Percentiles rank a stretch among this genome's conserved stretches.
Conservation (phyloP, 1,140 invertebrate genomes). For the Hermetia illucens region DNA sequence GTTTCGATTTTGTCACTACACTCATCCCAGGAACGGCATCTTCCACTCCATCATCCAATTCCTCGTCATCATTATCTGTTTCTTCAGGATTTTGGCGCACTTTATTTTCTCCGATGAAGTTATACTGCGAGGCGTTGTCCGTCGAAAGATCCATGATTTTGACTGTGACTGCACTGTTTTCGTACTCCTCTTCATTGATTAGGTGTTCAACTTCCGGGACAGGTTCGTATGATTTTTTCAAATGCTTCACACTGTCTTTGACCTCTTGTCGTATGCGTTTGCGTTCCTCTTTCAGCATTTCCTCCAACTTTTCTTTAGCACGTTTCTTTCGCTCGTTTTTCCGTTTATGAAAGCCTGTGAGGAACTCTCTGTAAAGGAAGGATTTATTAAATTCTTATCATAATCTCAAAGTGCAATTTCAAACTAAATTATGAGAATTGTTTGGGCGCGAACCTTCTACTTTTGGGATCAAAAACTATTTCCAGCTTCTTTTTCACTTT, state of each 20-base stretch:
- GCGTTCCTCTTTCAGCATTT: conserved; percentile 55
- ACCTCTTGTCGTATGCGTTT: conserved; percentile 58
- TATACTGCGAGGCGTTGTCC: conserved; percentile 44
- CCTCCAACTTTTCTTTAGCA: conserved; percentile 51
- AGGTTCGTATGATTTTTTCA: conserved; percentile 39
- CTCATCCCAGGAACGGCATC: conserved; percentile 42
- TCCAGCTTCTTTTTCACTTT: conserved; percentile 36
- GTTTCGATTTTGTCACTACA: conserved; percentile 18
- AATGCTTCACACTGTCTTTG: conserved; percentile 35
- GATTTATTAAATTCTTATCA: neutral
- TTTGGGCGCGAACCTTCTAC: conserved; percentile 36
- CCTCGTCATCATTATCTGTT: conserved; percentile 30
- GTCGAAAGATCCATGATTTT: conserved; percentile 56
- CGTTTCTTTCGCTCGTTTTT: conserved; percentile 55
- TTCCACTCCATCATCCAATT: conserved; percentile 26
- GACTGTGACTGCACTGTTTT: conserved; percentile 57
- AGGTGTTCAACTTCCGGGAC: conserved; percentile 52
- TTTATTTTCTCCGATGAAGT: conserved; percentile 54
- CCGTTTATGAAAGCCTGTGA: conserved; percentile 61
- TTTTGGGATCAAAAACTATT: conserved; percentile 43
- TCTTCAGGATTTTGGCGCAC: conserved; percentile 33
- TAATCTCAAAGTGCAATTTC: conserved; percentile 7
- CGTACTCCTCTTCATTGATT: conserved; percentile 50
- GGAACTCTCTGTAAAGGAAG: conserved; percentile 42
- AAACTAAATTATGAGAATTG: conserved; percentile 3